A percentile compares a stretch with the other conserved stretches of the same genome.
Evolutionary conservation across 2,797 vertebrate genomes (phyloP).

Genomic region (Chelidonichthys spinosus): DNA sequence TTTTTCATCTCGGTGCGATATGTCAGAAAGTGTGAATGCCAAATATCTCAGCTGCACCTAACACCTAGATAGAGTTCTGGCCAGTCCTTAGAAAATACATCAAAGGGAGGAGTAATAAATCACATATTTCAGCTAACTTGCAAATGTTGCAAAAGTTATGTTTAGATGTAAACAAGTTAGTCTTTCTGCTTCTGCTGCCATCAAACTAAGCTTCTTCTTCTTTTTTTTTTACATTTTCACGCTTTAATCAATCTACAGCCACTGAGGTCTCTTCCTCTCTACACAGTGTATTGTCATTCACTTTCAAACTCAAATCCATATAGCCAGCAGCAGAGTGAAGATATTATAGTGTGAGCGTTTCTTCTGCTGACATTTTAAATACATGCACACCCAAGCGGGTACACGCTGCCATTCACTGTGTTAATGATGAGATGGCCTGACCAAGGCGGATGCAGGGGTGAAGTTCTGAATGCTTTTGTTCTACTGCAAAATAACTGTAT

Average conservation of each 20-base stretch:
- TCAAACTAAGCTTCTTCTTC: not conserved
- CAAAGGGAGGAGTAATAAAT: not conserved
- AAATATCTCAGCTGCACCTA: not conserved
- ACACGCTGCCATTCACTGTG: not conserved
- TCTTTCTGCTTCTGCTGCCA: not conserved
- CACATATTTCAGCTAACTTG: not conserved
- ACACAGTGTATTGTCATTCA: slow-evolving; percentile 11
- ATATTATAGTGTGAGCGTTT: slow-evolving; percentile 20
- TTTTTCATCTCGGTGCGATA: not conserved
- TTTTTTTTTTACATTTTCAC: too few relatives aligned
- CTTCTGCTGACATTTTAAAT: slow-evolving; percentile 44
- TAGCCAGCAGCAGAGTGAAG: slow-evolving; percentile 15
- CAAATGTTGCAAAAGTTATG: not conserved
- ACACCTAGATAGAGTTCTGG: not conserved
- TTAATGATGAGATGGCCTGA: slow-evolving; percentile 32
- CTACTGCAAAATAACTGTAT: slow-evolving; percentile 28
- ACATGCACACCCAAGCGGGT: slow-evolving; percentile 8
- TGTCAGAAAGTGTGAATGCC: not conserved
- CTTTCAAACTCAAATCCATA: slow-evolving; percentile 8
- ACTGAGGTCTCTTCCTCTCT: not conserved
- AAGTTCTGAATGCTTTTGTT: slow-evolving; percentile 25
- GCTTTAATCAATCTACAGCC: not conserved
- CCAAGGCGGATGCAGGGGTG: slow-evolving; percentile 16
- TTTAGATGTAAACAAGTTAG: not conserved
- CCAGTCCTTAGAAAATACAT: too few relatives aligned